phyloP scores from a whole-genome alignment of 2,113 vertebrate species.

The Podocnemis expansa region DNA sequence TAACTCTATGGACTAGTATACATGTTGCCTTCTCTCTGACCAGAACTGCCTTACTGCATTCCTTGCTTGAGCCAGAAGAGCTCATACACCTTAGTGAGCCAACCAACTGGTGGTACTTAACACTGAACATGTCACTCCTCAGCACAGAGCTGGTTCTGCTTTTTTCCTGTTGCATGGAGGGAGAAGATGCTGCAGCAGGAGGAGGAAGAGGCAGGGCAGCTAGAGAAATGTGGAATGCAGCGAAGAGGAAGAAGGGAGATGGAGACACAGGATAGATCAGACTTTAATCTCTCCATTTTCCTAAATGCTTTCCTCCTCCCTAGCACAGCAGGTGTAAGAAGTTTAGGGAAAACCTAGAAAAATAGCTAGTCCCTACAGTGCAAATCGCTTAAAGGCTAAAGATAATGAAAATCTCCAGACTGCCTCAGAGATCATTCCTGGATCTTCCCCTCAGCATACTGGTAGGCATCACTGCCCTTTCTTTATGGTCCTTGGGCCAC shows the following conservation, averaged over 20 bases:
- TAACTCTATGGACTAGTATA: not conserved
- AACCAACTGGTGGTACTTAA: not conserved
- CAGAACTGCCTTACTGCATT: not conserved
- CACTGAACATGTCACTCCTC: not conserved
- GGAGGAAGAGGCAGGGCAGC: not conserved
- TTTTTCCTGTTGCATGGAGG: not conserved
- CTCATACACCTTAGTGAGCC: not conserved
- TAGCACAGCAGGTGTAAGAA: not conserved
- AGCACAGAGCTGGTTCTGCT: not conserved
- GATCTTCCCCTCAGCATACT: not conserved
- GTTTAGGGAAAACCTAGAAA: not conserved
- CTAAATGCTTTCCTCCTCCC: accelerated
- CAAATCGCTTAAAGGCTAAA: not conserved
- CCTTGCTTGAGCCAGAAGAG: not conserved
- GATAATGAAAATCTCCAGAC: not conserved
- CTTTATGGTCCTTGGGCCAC: accelerated
- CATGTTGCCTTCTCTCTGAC: not conserved
- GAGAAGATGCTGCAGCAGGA: not conserved
- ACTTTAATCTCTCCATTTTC: not conserved
- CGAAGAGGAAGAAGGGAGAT: not conserved
- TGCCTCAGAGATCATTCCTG: not conserved
- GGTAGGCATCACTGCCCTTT: not conserved
- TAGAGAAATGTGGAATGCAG: not conserved
- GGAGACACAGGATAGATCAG: not conserved
- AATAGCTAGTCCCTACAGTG: accelerated